A percentile compares a stretch with the other conserved stretches of the same genome.
Evolutionary conservation across 2,888 invertebrate species (phyloP).

Genomic region (Spodoptera picta): DNA sequence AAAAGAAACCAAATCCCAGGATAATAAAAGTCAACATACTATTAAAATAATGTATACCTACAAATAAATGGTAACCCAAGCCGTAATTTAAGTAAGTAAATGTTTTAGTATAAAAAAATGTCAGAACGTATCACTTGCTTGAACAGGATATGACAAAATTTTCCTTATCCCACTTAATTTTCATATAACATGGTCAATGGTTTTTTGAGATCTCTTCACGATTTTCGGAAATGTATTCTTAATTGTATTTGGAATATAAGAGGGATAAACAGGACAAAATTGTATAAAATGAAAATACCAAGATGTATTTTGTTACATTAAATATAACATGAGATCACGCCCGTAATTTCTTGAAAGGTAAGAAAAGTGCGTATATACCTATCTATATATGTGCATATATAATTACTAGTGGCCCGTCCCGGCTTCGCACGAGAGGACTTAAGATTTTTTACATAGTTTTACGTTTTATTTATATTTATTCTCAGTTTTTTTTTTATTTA

Average conservation of each 20-base stretch:
- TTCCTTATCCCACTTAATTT: conserved; percentile 31
- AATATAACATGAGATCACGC: too few relatives aligned
- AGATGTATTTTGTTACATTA: too few relatives aligned
- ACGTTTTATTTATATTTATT: too few relatives aligned
- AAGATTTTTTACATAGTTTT: too few relatives aligned
- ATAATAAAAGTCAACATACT: background rate
- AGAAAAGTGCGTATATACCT: too few relatives aligned
- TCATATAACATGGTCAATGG: conserved; percentile 47
- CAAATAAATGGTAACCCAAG: conserved; percentile 12
- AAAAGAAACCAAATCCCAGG: background rate
- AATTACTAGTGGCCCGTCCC: accelerated
- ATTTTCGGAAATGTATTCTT: conserved; percentile 22
- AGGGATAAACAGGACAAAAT: conserved; percentile 24
- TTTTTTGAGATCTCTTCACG: conserved; percentile 10
- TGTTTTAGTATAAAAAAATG: conserved; percentile 15
- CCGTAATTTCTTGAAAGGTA: too few relatives aligned
- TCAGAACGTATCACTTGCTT: conserved; percentile 26
- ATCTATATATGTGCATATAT: too few relatives aligned
- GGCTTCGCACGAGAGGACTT: too few relatives aligned
- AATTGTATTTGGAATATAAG: conserved; percentile 33
- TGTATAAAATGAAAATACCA: background rate
- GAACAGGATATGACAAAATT: conserved; percentile 20
- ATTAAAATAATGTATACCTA: conserved; percentile 2
- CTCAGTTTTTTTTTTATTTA: too few relatives aligned
- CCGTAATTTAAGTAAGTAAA: conserved; percentile 31